Evolutionary conservation across 2,113 vertebrate genomes (phyloP).

Genomic region (Stomatorhinus ivindoensis): DNA sequence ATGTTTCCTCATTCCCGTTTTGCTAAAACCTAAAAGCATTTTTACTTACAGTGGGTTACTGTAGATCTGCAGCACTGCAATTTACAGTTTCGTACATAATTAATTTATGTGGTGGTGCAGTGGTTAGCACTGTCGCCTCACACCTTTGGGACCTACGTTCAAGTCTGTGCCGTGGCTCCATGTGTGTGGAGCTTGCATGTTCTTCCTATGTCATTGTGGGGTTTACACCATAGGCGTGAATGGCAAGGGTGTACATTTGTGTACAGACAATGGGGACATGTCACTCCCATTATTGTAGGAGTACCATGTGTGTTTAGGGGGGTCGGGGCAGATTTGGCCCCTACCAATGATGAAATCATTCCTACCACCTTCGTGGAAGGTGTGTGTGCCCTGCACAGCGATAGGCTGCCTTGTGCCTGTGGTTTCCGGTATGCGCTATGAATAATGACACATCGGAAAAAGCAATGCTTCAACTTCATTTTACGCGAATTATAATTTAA

Average conservation of each 20-base stretch:
- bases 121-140: not conserved
- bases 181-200: not conserved
- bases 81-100: not conserved
- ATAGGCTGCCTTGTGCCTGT: not conserved
- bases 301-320: not conserved
- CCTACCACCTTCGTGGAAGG: not conserved
- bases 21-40: not conserved
- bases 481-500: not conserved
- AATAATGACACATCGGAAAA: not conserved
- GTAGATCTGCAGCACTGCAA: not conserved
- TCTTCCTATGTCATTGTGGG: not conserved
- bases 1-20: not conserved
- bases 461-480: not conserved
- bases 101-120: not conserved
- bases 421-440: not conserved
- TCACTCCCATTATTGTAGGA: not conserved
- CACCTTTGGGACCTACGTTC: not conserved
- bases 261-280: not conserved
- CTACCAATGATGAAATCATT: not conserved
- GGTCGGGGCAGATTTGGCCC: not conserved
- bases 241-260: not conserved
- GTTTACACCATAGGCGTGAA: not conserved
- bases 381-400: not conserved
- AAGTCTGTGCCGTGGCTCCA: not conserved
- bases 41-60: not conserved